Conservation (phyloP, 2,113 vertebrate species). For the Hippocampus guttulatus region DNA sequence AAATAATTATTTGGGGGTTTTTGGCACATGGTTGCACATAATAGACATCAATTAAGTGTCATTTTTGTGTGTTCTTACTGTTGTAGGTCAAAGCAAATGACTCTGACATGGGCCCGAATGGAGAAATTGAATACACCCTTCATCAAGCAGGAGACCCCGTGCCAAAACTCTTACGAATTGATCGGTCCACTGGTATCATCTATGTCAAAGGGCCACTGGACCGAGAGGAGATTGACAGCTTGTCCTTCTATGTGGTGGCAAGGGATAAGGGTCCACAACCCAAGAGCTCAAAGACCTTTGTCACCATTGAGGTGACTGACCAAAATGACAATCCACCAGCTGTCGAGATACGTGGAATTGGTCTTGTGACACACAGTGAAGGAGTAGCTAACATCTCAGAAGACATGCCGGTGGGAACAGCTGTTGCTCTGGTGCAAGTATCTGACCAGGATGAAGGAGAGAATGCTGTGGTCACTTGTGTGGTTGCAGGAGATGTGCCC, state of each 20-base stretch:
- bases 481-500: constrained; percentile 92
- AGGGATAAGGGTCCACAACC: constrained; percentile 93
- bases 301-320: constrained; percentile 91
- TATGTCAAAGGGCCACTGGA: constrained; percentile 91
- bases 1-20: neutral
- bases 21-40: neutral
- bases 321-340: constrained; percentile 94
- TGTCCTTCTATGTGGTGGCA: constrained; percentile 90
- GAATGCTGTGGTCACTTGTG: constrained; percentile 95
- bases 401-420: constrained; percentile 91
- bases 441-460: constrained; percentile 95
- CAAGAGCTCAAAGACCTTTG: constrained; percentile 89
- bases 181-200: constrained; percentile 86
- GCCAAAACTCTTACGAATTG: constrained; percentile 85
- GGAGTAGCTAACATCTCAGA: constrained; percentile 96
- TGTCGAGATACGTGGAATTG: constrained; percentile 95
- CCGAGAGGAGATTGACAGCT: constrained; percentile 86
- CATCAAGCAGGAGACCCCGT: constrained; percentile 90
- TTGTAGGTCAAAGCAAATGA: constrained; percentile 92
- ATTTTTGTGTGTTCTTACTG: constrained; percentile 32
- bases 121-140: constrained; percentile 95
- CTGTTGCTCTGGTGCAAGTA: constrained; percentile 96
- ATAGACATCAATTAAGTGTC: neutral
- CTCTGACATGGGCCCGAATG: constrained; percentile 91
- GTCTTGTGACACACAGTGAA: constrained; percentile 90